Percentiles rank a stretch among this genome's conserved stretches.
Conservation (phyloP, 2,888 invertebrate species). For the Caenorhabditis auriculariae region DNA sequence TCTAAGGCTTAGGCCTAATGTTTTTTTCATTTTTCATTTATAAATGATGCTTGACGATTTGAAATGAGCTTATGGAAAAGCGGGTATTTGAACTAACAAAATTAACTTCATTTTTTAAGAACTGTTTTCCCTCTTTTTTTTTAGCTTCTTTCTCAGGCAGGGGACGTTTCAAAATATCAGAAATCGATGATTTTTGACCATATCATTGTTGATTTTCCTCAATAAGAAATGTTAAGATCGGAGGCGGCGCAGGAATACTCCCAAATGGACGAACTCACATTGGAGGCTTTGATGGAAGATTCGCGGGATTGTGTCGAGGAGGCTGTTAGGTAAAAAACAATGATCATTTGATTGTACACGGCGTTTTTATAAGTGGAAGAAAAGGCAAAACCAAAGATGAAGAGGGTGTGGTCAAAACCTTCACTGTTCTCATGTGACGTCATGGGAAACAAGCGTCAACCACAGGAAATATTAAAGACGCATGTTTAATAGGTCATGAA, state of each 20-base stretch:
- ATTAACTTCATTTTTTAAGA: neutral
- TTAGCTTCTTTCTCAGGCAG: neutral
- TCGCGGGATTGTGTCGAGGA: constrained; percentile 84
- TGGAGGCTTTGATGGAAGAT: constrained; percentile 76
- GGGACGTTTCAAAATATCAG: neutral
- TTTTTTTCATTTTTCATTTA: too few species aligned
- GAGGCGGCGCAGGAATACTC: constrained; percentile 70
- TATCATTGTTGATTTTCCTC: constrained; percentile 64
- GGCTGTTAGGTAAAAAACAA: constrained; percentile 74
- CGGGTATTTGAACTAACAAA: neutral
- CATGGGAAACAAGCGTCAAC: too few species aligned
- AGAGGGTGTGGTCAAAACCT: too few species aligned
- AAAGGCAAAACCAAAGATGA: too few species aligned
- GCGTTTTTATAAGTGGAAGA: too few species aligned
- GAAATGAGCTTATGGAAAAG: neutral
- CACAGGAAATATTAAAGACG: too few species aligned
- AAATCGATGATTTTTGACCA: constrained; percentile 17
- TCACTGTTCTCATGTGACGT: too few species aligned
- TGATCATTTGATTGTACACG: too few species aligned
- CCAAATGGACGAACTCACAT: constrained; percentile 47
- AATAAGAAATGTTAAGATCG: constrained; percentile 3
- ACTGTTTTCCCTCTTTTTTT: neutral
- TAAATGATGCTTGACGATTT: too few species aligned
- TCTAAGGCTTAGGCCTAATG: too few species aligned
- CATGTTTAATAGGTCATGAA: too few species aligned